Evolutionary conservation across 2,113 vertebrate species (phyloP).

Genomic region (Pollimyrus isidori): DNA sequence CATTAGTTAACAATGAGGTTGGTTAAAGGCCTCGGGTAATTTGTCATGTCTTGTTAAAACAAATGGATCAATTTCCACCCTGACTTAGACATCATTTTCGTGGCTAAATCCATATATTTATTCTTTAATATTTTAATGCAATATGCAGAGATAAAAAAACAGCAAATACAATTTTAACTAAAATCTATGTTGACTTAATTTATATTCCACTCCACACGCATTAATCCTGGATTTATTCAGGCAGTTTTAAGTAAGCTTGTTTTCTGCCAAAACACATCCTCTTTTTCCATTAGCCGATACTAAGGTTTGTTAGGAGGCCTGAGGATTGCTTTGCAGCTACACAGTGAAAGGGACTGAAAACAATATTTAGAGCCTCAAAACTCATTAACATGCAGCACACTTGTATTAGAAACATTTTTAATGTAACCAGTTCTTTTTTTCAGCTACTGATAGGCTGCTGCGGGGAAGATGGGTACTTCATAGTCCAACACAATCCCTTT

Average conservation of each 20-base stretch:
- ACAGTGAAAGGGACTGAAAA: background rate
- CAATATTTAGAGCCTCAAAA: background rate
- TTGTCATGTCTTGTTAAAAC: background rate
- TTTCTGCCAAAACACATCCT: background rate
- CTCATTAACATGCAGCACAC: background rate
- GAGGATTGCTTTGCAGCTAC: background rate
- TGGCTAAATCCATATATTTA: background rate
- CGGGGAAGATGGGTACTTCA: background rate
- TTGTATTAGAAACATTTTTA: background rate
- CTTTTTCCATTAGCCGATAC: conserved; percentile 6
- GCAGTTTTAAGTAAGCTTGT: background rate
- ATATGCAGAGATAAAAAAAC: background rate
- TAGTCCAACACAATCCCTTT: background rate
- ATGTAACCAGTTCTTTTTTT: background rate
- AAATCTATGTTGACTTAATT: background rate
- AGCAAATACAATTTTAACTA: background rate
- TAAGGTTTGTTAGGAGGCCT: background rate
- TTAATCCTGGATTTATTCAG: background rate
- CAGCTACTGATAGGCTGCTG: background rate
- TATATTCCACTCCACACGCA: background rate
- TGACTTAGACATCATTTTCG: background rate
- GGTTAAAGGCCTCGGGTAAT: background rate
- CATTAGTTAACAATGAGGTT: conserved; percentile 3
- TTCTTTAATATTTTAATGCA: background rate
- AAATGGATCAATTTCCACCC: background rate